phyloP scores from a whole-genome alignment of 2,113 vertebrate species.

The Zosterops japonicus region DNA sequence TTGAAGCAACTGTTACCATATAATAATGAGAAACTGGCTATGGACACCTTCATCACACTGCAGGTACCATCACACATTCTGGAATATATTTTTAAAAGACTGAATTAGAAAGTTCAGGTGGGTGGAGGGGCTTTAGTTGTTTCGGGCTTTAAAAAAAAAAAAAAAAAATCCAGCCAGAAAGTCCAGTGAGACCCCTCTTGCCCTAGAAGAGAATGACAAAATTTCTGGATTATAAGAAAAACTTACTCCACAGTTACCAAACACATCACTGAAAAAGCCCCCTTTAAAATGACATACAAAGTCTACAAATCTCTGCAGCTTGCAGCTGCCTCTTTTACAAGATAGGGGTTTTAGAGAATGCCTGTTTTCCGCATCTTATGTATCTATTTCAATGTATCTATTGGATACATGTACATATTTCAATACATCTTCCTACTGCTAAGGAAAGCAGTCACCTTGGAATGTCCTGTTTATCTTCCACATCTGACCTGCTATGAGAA shows the following conservation, averaged over 20 bases:
- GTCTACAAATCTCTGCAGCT: background rate
- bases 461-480: background rate
- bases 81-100: background rate
- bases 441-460: background rate
- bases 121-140: background rate
- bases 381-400: background rate
- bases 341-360: fast-evolving
- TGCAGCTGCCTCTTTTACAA: background rate
- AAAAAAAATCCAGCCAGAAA: background rate
- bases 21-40: background rate
- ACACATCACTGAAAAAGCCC: background rate
- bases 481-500: background rate
- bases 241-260: background rate
- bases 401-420: background rate
- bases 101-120: background rate
- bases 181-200: background rate
- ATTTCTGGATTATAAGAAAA: background rate
- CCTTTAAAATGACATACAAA: background rate
- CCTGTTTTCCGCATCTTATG: background rate
- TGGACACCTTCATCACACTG: background rate
- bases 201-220: background rate
- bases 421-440: background rate
- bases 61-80: background rate
- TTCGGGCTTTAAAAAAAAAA: background rate
- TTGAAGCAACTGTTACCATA: background rate